These are phyloP conservation scores for Phrynosoma platyrhinos DNA, from an alignment of 2,113 vertebrate species.

Conservation along the genomic window DNA sequence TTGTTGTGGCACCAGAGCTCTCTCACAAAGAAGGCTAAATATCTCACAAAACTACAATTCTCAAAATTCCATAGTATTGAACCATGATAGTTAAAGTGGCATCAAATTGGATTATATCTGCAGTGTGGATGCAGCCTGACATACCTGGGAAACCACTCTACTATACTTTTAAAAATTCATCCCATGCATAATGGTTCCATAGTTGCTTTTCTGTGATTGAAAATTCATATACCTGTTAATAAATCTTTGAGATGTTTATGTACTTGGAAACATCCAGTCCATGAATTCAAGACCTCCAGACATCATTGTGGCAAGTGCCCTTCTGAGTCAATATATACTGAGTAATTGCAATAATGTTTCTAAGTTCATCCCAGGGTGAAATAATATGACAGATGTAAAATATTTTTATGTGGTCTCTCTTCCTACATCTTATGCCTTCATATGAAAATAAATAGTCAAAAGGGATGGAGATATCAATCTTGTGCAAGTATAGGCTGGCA, in stretches of 20 bases:
- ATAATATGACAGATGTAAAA: slow-evolving; percentile 6
- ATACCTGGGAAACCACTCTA: neutral
- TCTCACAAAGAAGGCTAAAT: too few species aligned
- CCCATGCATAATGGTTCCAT: neutral
- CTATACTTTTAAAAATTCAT: neutral
- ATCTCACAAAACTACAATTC: too few species aligned
- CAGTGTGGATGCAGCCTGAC: too few species aligned
- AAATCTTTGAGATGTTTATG: neutral
- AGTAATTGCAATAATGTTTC: neutral
- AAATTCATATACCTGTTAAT: neutral
- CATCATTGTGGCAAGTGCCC: neutral
- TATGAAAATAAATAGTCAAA: neutral
- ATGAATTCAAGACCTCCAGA: neutral
- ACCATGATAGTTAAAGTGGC: too few species aligned
- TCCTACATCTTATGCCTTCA: slow-evolving; percentile 20
- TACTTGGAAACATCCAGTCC: neutral
- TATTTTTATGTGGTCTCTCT: slow-evolving; percentile 22
- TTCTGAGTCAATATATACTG: neutral
- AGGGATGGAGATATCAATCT: slow-evolving; percentile 2
- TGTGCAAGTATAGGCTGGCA: neutral
- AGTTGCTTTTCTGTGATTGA: neutral
- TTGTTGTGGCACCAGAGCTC: too few species aligned
- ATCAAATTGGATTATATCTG: too few species aligned
- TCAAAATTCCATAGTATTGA: too few species aligned
- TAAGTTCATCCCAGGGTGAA: neutral